Conservation (phyloP, 2,113 vertebrate species). For the Mus pahari region DNA sequence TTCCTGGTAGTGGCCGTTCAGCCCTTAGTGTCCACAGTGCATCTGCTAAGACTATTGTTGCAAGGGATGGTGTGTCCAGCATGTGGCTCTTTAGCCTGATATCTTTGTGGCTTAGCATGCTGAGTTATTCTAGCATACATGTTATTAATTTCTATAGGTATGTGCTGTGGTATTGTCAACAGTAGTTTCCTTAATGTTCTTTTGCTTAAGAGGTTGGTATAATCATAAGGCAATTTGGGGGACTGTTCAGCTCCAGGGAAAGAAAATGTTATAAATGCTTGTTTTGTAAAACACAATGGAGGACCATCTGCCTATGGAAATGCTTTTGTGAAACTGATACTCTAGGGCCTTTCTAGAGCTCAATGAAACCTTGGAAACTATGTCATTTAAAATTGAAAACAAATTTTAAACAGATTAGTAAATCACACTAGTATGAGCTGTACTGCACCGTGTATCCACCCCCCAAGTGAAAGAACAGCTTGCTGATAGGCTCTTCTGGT, state of each 20-base stretch:
- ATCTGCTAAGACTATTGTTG: neutral
- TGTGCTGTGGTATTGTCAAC: neutral
- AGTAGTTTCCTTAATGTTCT: conserved; percentile 31
- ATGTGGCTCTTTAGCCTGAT: neutral
- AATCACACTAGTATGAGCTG: neutral
- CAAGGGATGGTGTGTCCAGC: neutral
- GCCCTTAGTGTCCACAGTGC: neutral
- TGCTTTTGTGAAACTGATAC: neutral
- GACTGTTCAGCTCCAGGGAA: neutral
- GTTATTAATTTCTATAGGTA: neutral
- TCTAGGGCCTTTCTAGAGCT: neutral
- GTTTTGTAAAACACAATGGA: neutral
- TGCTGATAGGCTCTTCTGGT: neutral
- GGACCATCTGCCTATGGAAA: neutral
- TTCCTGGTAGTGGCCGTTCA: neutral
- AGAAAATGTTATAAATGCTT: neutral
- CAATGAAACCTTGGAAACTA: neutral
- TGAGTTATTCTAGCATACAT: neutral
- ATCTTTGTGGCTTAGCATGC: neutral
- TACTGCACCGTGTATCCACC: rapidly evolving
- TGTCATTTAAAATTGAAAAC: neutral
- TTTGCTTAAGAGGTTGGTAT: conserved; percentile 36
- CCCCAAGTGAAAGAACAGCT: neutral
- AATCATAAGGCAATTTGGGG: conserved; percentile 12
- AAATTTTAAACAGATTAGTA: neutral